Evolutionary conservation across 2,797 vertebrate species (phyloP), one percentile per base, ranked within the genome.

Genomic region (Lerista edwardsae): DNA sequence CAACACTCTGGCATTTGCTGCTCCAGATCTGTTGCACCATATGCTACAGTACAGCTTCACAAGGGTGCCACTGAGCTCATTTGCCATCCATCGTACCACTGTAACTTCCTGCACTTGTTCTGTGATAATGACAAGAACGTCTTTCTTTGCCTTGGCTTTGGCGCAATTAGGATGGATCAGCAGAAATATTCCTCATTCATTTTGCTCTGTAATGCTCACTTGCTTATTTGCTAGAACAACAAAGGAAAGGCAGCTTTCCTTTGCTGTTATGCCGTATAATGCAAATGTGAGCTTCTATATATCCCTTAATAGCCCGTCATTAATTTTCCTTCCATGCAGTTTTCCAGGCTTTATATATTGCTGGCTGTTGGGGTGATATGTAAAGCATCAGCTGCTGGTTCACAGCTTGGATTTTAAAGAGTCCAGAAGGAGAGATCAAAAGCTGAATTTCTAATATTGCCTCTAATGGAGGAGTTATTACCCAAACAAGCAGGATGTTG

Each of bases 331-430:
- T 84, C 86, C 69, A 87, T 55, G 80, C 85, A 7, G 0, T 81
- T 92, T 80, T 91, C 90, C 87, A 79, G n/a, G 86, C 88, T 92
- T 93, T 72, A 19, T 92, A 88, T 91, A 91, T 91, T 93, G 90
- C 89, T 89, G 89, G 93, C 88, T 88, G 87, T 87, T 88, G 90
- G 79, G 92, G 87, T 90, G 78, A 68, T 88, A 90, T 91, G 87
- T 92, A 93, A 94, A 93, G 92, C 87, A 91, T 94, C 92, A 94
- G 93, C 94, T 95, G 93, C 92, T 92, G 86, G 92, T 91, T 92
- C 91, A 93, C 93, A 94, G 93, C 92, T 93, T 93, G 92, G 89
- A 90, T 93, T 94, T 94, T 93, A 93, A 95, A 86, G 65, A 59
- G 85, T 90, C 93, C 90, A 90, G 89, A 90, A 95, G 93, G 94